phyloP scores from a whole-genome alignment of 2,113 vertebrate species.

The Strix aluco region DNA sequence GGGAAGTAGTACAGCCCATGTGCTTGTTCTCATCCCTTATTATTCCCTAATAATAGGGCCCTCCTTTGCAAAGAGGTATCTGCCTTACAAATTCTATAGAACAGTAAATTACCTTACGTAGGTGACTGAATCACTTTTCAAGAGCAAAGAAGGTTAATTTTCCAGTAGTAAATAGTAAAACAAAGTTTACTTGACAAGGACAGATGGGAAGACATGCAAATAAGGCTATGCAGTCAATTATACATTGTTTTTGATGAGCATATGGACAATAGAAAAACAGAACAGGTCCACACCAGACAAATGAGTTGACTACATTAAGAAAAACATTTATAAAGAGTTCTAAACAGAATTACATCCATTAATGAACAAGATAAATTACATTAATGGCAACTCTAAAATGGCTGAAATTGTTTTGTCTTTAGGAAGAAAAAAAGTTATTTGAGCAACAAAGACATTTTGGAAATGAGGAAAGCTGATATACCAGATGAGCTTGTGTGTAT shows the following conservation, averaged over 20 bases:
- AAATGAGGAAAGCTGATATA: neutral
- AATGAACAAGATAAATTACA: neutral
- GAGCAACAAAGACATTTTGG: neutral
- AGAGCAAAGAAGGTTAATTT: slow-evolving; percentile 40
- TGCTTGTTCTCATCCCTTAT: neutral
- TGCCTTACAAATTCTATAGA: neutral
- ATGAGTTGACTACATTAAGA: neutral
- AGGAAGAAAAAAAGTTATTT: neutral
- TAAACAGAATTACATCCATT: neutral
- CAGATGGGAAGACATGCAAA: slow-evolving; percentile 29
- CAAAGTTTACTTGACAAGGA: neutral
- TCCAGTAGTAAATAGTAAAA: slow-evolving; percentile 15
- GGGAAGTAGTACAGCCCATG: neutral
- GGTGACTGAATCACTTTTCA: neutral
- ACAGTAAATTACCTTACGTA: neutral
- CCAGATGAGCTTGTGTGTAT: neutral
- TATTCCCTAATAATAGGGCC: neutral
- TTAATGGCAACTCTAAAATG: neutral
- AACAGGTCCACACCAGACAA: neutral
- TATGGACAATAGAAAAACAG: neutral
- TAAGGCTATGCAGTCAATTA: neutral
- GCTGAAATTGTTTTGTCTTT: neutral
- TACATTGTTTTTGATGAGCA: neutral
- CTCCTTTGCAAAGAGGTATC: neutral
- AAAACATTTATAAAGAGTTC: neutral